These are phyloP conservation scores for Metaphire vulgaris DNA, from an alignment of 1,140 invertebrate species.

Conservation along the genomic window DNA sequence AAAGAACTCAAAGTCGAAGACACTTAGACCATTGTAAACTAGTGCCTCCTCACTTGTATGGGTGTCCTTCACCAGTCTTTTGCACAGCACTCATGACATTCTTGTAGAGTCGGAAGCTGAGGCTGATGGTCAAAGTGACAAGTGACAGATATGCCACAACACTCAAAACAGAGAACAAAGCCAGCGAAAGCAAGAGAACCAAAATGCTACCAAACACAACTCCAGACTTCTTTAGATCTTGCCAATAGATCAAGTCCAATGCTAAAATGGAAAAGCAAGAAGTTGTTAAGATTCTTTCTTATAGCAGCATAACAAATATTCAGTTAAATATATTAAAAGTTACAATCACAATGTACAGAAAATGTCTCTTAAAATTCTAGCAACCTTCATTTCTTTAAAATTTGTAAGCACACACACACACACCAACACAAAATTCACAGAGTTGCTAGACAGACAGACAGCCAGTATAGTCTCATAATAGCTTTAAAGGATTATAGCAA, in stretches of 20 bases:
- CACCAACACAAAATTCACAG: too few relatives aligned
- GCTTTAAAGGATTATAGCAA: too few relatives aligned
- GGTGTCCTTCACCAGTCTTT: slow-evolving; percentile 92
- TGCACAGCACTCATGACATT: slow-evolving; percentile 89
- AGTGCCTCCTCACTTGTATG: too few relatives aligned
- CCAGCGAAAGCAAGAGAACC: slow-evolving; percentile 78
- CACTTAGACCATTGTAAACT: too few relatives aligned
- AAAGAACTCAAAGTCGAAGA: too few relatives aligned
- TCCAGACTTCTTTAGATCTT: slow-evolving; percentile 85
- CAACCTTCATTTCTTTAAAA: too few relatives aligned
- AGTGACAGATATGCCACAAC: slow-evolving; percentile 87
- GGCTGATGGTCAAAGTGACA: slow-evolving; percentile 69
- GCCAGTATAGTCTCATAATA: too few relatives aligned
- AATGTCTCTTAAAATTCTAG: too few relatives aligned
- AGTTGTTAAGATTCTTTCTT: too few relatives aligned
- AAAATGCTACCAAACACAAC: slow-evolving; percentile 80
- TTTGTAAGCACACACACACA: too few relatives aligned
- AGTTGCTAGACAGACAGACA: too few relatives aligned
- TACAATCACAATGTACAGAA: background rate
- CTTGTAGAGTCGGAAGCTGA: slow-evolving; percentile 92
- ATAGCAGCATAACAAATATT: too few relatives aligned
- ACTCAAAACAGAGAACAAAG: slow-evolving; percentile 89
- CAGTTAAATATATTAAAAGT: background rate
- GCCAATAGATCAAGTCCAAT: slow-evolving; percentile 92
- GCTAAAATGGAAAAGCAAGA: slow-evolving; percentile 60